Conservation (phyloP, 37 sponge, comb jelly and placozoan genomes). For the Beroe ovata region DNA sequence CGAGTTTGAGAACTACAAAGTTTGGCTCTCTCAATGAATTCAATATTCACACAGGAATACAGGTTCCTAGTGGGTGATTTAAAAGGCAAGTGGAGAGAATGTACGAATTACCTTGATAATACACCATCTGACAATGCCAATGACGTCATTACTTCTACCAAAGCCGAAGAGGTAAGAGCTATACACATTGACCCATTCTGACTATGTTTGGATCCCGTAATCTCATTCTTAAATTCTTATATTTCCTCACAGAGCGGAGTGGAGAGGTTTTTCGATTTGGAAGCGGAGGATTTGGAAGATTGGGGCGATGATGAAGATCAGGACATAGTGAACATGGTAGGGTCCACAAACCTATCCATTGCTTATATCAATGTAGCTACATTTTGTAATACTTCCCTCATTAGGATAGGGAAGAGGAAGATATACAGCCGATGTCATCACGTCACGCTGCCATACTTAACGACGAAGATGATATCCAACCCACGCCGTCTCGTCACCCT, state of each 20-base stretch:
- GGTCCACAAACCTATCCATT: too few relatives aligned
- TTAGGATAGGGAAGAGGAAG: constrained; percentile 40
- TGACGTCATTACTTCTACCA: too few relatives aligned
- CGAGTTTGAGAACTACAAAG: too few relatives aligned
- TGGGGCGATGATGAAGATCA: constrained; percentile 55
- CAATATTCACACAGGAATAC: constrained; percentile 55
- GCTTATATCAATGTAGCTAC: too few relatives aligned
- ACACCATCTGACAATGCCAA: too few relatives aligned
- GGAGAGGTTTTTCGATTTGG: constrained; percentile 12
- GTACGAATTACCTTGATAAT: not conserved
- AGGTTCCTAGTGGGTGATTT: constrained; percentile 27
- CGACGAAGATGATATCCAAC: constrained; percentile 40
- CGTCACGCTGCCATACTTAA: constrained; percentile 8
- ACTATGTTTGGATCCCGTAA: too few relatives aligned
- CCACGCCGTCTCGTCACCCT: not conserved
- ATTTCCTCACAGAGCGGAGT: constrained; percentile 45
- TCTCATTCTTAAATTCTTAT: too few relatives aligned
- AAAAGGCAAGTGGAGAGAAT: constrained; percentile 54
- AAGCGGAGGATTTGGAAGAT: constrained; percentile 40
- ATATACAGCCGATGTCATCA: not conserved
- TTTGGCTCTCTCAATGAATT: too few relatives aligned
- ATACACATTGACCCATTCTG: too few relatives aligned
- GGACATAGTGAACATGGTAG: constrained; percentile 28
- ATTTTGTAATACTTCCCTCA: too few relatives aligned
- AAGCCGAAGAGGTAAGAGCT: too few relatives aligned